phyloP scores from a whole-genome alignment of 1,140 invertebrate species.

The Drosophila arawakana region DNA sequence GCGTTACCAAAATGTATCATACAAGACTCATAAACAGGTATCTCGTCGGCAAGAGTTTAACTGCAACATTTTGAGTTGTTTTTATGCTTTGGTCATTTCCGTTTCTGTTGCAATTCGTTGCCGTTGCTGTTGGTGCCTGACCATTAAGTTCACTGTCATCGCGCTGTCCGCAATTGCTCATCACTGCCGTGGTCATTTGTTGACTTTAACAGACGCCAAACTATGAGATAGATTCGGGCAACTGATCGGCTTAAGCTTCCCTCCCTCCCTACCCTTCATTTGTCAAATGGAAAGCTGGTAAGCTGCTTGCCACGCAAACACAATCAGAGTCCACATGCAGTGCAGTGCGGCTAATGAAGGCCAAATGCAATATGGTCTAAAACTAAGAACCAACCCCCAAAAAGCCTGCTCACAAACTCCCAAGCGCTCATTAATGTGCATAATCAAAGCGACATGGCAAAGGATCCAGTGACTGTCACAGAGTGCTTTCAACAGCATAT shows the following conservation, averaged over 20 bases:
- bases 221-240: constrained; percentile 6
- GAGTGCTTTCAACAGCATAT: constrained; percentile 50
- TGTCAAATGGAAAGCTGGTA: constrained; percentile 47
- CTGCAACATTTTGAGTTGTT: constrained; percentile 34
- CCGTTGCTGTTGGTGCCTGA: constrained; percentile 43
- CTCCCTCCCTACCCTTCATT: constrained; percentile 39
- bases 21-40: too few relatives aligned
- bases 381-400: constrained; percentile 7
- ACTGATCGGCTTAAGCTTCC: constrained; percentile 33
- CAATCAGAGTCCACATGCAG: constrained; percentile 57
- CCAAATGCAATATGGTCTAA: constrained; percentile 64
- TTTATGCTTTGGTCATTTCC: constrained; percentile 76
- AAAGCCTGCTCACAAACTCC: constrained; percentile 1
- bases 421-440: constrained; percentile 72
- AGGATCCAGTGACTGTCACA: constrained; percentile 8
- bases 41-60: too few relatives aligned
- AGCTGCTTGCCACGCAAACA: constrained; percentile 62
- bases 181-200: constrained; percentile 41
- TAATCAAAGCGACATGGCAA: constrained; percentile 64
- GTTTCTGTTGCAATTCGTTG: constrained; percentile 53
- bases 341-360: constrained; percentile 64
- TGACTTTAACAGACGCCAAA: constrained; percentile 12
- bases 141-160: constrained; percentile 69
- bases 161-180: constrained; percentile 59
- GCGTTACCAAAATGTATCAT: too few relatives aligned